Evolutionary conservation across 2,888 invertebrate genomes (phyloP).

Genomic region (Spialia ferax): DNA sequence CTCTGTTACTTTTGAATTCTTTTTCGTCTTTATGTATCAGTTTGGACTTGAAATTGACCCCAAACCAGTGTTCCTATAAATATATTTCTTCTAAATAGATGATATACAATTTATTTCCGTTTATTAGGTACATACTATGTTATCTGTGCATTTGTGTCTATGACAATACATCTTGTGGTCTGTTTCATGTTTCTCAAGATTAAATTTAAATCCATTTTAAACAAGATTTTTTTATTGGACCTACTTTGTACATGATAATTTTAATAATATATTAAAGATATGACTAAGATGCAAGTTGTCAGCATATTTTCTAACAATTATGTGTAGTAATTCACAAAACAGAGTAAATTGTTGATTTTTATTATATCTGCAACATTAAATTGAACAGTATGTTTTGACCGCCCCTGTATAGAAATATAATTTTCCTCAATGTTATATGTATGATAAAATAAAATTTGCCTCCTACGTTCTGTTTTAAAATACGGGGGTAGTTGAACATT

Average conservation of each 20-base stretch:
- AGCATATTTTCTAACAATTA: background rate
- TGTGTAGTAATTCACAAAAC: background rate
- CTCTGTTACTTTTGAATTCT: background rate
- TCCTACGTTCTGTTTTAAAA: background rate
- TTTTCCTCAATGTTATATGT: background rate
- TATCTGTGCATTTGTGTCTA: background rate
- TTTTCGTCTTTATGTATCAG: no score
- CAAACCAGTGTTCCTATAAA: no score
- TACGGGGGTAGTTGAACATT: constrained; percentile 9
- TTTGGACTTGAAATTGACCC: no score
- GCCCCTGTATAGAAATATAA: background rate
- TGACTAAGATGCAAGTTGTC: constrained; percentile 8
- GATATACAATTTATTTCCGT: no score
- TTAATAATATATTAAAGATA: background rate
- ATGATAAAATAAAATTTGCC: constrained; percentile 11
- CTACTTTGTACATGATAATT: no score
- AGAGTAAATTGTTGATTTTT: constrained; percentile 26
- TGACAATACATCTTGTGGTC: no score
- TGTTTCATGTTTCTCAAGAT: no score
- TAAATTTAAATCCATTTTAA: no score
- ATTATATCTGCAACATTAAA: constrained; percentile 14
- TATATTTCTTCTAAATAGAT: no score
- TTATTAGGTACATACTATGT: background rate
- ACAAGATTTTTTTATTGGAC: background rate
- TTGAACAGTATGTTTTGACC: background rate